A percentile compares a stretch with the other conserved stretches of the same genome.
phyloP scores from a whole-genome alignment of 2,797 vertebrate genomes.

The Scyliorhinus canicula region DNA sequence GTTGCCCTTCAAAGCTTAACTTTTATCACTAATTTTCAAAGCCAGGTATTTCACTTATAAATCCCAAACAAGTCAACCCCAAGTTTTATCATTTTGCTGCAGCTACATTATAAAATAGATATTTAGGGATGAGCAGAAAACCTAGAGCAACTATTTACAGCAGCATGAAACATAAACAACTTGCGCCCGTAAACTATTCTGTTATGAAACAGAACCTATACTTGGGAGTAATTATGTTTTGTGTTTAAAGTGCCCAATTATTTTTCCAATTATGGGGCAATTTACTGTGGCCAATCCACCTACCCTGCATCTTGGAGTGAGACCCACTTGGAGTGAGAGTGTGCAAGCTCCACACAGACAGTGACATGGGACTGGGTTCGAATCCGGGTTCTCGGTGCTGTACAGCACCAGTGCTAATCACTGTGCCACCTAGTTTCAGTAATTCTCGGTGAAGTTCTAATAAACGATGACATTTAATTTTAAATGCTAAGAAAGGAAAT shows the following conservation, averaged over 20 bases:
- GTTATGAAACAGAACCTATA: background rate
- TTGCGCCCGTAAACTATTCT: background rate
- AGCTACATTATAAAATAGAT: background rate
- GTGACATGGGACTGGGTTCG: no score
- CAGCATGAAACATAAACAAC: background rate
- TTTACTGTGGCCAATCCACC: no score
- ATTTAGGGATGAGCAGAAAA: background rate
- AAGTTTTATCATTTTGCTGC: background rate
- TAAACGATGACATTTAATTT: background rate
- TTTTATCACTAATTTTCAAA: background rate
- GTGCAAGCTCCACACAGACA: no score
- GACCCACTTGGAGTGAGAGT: no score
- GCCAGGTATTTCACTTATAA: background rate
- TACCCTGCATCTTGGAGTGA: no score
- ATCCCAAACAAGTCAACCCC: background rate
- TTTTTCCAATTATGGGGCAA: no score
- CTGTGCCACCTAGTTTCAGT: no score
- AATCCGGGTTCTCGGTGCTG: no score
- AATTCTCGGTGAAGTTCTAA: background rate
- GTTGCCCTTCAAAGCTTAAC: background rate
- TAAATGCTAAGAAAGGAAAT: constrained; percentile 1
- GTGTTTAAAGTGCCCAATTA: no score
- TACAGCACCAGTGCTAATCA: no score
- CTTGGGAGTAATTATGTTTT: no score
- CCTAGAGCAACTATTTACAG: background rate